Conservation (phyloP, 30 jellyfish, hydroid and myxozoan genomes). For the Aurelia aurita complex sp. Pacific region DNA sequence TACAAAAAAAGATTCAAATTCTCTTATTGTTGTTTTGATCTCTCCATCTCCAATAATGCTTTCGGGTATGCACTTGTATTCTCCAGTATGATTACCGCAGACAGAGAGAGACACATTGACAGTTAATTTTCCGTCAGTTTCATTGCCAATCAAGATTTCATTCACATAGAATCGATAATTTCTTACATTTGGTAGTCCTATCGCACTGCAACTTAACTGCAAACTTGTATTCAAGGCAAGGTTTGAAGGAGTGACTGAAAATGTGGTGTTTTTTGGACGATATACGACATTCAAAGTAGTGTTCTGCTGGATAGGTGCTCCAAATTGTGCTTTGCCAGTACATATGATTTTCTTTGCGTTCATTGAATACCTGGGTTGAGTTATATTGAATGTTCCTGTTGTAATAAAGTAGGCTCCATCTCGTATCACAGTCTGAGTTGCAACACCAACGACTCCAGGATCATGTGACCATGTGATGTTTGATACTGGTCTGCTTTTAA, state of each 20-base stretch:
- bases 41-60: conserved; percentile 22
- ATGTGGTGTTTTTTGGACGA: neutral
- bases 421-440: neutral
- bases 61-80: conserved; percentile 15
- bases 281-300: conserved; percentile 2
- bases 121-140: conserved; percentile 19
- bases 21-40: too few relatives aligned
- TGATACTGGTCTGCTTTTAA: conserved; percentile 1
- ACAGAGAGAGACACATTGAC: neutral
- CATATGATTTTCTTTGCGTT: neutral
- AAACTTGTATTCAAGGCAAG: too few relatives aligned
- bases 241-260: too few relatives aligned
- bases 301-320: neutral
- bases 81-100: conserved; percentile 4
- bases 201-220: too few relatives aligned
- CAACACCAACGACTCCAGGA: neutral
- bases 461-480: neutral
- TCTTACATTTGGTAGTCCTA: too few relatives aligned
- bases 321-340: neutral
- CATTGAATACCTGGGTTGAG: neutral
- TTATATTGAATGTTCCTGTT: neutral
- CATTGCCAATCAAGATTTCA: conserved; percentile 7
- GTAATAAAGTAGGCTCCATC: neutral
- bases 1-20: too few relatives aligned
- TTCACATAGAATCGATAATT: neutral